Conservation (phyloP, 2,113 vertebrate species). For the Melanerpes aurifrons region DNA sequence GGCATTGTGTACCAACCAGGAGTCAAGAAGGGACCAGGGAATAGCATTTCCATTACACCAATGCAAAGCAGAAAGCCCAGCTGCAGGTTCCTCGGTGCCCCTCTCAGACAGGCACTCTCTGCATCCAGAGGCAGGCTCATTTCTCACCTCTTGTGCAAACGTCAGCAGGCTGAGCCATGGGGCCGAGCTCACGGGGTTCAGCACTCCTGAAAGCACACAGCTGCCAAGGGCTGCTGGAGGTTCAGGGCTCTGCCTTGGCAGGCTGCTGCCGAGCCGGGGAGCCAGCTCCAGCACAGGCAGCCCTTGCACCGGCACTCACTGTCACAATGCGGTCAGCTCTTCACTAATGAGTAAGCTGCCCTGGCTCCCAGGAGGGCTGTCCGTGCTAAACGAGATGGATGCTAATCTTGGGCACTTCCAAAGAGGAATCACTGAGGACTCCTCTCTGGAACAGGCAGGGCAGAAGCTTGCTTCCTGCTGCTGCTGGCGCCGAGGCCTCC, state of each 20-base stretch:
- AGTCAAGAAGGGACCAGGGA: slow-evolving; percentile 8
- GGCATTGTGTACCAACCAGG: slow-evolving; percentile 39
- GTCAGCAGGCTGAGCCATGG: neutral
- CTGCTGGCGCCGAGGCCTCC: neutral
- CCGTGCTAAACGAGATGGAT: neutral
- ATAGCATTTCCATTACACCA: slow-evolving; percentile 55
- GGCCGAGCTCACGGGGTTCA: neutral
- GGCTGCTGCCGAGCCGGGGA: neutral
- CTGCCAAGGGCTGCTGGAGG: slow-evolving; percentile 14
- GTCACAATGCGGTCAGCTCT: slow-evolving; percentile 23
- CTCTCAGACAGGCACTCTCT: neutral
- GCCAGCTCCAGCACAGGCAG: slow-evolving; percentile 27
- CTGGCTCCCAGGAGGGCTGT: neutral
- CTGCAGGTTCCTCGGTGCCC: neutral
- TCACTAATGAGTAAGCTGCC: neutral
- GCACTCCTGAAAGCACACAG: neutral
- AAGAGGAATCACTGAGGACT: neutral
- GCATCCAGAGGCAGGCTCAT: neutral
- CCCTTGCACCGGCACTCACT: slow-evolving; percentile 5
- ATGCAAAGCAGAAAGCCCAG: slow-evolving; percentile 9
- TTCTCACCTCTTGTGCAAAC: slow-evolving; percentile 49
- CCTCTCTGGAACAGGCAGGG: neutral
- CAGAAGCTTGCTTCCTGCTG: neutral
- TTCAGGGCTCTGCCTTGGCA: slow-evolving; percentile 19
- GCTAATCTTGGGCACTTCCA: slow-evolving; percentile 2